Percentiles rank a stretch among this genome's conserved stretches.
These are phyloP conservation scores for Mirounga angustirostris DNA, from an alignment of 2,113 vertebrate genomes.

Conservation along the genomic window DNA sequence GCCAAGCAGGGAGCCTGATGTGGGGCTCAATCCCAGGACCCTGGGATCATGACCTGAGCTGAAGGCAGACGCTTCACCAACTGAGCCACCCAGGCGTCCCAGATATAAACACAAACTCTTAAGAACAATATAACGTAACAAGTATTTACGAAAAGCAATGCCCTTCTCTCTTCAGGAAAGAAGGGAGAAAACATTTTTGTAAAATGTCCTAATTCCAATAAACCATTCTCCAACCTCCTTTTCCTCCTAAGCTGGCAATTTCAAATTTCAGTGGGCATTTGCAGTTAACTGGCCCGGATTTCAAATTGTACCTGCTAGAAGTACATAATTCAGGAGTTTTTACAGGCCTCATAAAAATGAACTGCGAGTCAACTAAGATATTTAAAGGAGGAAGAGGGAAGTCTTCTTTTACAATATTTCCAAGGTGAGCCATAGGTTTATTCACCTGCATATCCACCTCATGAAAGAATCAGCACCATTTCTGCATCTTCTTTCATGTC, in stretches of 20 bases:
- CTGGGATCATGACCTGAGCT: background rate
- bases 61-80: background rate
- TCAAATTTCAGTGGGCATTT: background rate
- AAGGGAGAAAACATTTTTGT: background rate
- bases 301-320: background rate
- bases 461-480: background rate
- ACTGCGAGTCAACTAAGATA: background rate
- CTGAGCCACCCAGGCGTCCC: background rate
- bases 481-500: background rate
- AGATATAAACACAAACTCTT: background rate
- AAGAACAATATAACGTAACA: background rate
- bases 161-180: background rate
- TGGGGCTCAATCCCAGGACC: background rate
- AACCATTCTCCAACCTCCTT: background rate
- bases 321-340: background rate
- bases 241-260: background rate
- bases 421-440: background rate
- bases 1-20: background rate
- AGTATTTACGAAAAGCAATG: background rate
- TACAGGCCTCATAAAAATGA: background rate
- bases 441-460: background rate
- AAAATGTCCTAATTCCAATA: background rate
- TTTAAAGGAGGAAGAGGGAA: background rate
- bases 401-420: background rate
- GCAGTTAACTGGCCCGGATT: background rate